A percentile compares a stretch with the other conserved stretches of the same genome.
phyloP scores from a whole-genome alignment of 1,140 invertebrate genomes.

The Philopotamus ludificatus region DNA sequence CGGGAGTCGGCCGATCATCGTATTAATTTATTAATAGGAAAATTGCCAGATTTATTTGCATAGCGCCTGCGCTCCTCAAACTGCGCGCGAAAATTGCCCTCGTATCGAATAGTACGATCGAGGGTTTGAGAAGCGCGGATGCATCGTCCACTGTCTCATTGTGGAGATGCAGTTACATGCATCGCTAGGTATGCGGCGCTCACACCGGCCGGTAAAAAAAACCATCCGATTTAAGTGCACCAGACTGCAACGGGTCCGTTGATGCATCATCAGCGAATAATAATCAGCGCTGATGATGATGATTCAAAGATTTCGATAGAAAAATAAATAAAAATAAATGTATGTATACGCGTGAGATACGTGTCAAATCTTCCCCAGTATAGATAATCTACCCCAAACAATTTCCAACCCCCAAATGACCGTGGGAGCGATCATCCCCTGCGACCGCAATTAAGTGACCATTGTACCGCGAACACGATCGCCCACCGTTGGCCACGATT shows the following conservation, averaged over 20 bases:
- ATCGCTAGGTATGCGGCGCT: conserved; percentile 8
- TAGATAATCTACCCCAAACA: background rate
- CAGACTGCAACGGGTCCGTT: conserved; percentile 21
- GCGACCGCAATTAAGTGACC: conserved; percentile 34
- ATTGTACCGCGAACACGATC: conserved; percentile 28
- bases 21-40: conserved; percentile 29
- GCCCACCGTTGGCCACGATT: too few species aligned
- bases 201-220: conserved; percentile 10
- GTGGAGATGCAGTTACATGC: conserved; percentile 18
- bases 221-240: conserved; percentile 19
- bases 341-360: background rate
- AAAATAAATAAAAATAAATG: conserved; percentile 7
- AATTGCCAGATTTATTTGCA: conserved; percentile 28
- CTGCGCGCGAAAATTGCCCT: too few species aligned
- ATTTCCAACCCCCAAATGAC: conserved; percentile 14
- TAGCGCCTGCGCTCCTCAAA: too few species aligned
- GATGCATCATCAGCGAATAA: conserved; percentile 13
- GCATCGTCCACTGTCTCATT: background rate
- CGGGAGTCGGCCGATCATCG: conserved; percentile 15
- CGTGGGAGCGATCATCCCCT: conserved; percentile 25
- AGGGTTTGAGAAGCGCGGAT: background rate
- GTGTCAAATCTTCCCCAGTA: background rate
- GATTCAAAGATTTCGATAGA: too few species aligned
- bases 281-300: too few species aligned
- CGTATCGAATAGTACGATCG: background rate